Evolutionary conservation across 2,113 vertebrate species (phyloP).

Genomic region (Hemibagrus wyckioides): DNA sequence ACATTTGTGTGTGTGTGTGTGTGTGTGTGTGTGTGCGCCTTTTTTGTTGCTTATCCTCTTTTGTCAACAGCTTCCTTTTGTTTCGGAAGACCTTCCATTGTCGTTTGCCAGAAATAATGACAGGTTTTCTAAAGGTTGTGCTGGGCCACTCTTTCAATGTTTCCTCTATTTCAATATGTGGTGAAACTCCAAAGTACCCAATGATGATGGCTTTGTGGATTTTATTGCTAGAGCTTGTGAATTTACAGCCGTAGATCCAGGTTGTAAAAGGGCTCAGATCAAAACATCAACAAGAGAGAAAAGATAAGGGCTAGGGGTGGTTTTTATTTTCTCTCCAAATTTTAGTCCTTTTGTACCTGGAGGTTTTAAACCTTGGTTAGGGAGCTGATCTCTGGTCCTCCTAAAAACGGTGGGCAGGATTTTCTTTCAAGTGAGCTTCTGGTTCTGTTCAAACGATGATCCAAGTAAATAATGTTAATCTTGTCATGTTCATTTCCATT

Average conservation of each 20-base stretch:
- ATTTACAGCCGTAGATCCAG: too few species aligned
- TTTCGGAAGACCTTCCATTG: background rate
- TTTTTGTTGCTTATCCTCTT: background rate
- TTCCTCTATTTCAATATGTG: background rate
- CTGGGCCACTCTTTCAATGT: background rate
- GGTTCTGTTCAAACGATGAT: background rate
- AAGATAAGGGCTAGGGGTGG: background rate
- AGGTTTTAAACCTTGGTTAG: background rate
- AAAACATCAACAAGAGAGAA: background rate
- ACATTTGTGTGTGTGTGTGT: background rate
- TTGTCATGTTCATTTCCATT: background rate
- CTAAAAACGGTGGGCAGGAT: background rate
- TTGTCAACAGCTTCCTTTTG: background rate
- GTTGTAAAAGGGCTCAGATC: background rate
- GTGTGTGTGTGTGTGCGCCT: background rate
- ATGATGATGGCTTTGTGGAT: too few species aligned
- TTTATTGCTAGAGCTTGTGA: too few species aligned
- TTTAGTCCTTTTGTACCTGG: background rate
- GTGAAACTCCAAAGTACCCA: background rate
- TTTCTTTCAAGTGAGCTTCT: background rate
- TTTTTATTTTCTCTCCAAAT: background rate
- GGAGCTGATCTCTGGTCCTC: background rate
- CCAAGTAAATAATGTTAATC: background rate
- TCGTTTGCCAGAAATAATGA: background rate
- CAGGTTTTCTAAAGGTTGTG: background rate